phyloP scores from a whole-genome alignment of 2,888 invertebrate genomes.

The Strigamia maritima region DNA sequence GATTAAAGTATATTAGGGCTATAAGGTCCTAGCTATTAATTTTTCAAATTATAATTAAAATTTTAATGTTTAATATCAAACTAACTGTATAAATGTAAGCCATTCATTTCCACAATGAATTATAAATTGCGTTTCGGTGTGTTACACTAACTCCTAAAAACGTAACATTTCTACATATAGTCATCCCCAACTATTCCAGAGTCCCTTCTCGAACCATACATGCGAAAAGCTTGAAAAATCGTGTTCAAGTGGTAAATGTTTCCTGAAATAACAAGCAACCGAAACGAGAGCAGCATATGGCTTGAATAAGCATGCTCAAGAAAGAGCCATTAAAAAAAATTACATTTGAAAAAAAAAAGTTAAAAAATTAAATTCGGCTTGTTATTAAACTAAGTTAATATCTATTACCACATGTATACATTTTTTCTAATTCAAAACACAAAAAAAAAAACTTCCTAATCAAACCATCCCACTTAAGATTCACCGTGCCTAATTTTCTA shows the following conservation, averaged over 20 bases:
- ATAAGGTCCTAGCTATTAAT: background rate
- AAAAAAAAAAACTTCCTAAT: background rate
- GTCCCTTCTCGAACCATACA: background rate
- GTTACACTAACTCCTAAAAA: no score
- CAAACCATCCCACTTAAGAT: background rate
- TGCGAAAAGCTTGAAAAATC: background rate
- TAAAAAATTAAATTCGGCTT: background rate
- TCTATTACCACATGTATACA: no score
- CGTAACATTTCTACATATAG: no score
- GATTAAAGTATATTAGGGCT: no score
- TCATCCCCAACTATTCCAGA: no score
- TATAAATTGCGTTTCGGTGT: no score
- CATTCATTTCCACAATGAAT: background rate
- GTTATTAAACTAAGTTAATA: background rate
- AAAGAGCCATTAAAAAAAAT: background rate
- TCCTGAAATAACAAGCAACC: background rate
- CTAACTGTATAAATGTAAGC: background rate
- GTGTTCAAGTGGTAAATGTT: background rate
- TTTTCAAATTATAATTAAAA: background rate
- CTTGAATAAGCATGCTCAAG: background rate
- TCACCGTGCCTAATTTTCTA: background rate
- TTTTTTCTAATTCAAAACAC: background rate
- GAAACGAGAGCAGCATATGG: background rate
- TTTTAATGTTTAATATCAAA: background rate
- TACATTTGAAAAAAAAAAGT: background rate